Percentiles rank a stretch among this genome's conserved stretches.
These are phyloP conservation scores for Hyposmocoma kahamanoa DNA, from an alignment of 1,140 invertebrate genomes.

Conservation along the genomic window DNA sequence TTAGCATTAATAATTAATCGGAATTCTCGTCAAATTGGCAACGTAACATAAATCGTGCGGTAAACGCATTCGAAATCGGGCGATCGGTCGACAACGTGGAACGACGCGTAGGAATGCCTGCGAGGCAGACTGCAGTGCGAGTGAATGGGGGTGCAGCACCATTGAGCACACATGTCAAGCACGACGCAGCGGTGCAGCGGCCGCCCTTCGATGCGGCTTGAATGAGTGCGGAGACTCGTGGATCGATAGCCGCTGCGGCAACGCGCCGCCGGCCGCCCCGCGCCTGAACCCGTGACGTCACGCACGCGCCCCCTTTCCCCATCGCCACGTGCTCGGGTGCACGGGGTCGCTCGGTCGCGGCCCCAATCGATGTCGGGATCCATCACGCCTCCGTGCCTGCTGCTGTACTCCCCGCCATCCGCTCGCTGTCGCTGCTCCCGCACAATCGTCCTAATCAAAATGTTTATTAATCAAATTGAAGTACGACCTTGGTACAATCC, in stretches of 20 bases:
- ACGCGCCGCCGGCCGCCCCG: slow-evolving; percentile 12
- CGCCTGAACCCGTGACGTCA: slow-evolving; percentile 36
- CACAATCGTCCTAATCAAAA: no score
- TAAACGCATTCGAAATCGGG: no score
- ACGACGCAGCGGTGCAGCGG: slow-evolving; percentile 13
- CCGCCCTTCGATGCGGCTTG: slow-evolving; percentile 18
- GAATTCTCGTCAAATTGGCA: no score
- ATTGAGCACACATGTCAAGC: slow-evolving; percentile 19
- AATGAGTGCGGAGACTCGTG: slow-evolving; percentile 16
- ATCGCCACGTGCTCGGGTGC: slow-evolving; percentile 13
- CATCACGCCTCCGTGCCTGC: not conserved
- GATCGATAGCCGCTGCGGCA: slow-evolving; percentile 16
- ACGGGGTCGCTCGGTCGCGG: slow-evolving; percentile 5
- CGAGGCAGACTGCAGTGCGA: slow-evolving; percentile 2
- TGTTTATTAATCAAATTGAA: no score
- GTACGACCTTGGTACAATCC: no score
- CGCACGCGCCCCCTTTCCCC: slow-evolving; percentile 14
- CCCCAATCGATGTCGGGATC: slow-evolving; percentile 1
- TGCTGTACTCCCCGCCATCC: not conserved
- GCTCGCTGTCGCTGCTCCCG: no score
- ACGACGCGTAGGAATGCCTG: no score
- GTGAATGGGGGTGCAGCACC: slow-evolving; percentile 25
- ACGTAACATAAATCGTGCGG: no score
- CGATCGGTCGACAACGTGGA: no score
- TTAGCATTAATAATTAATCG: no score